phyloP scores from a whole-genome alignment of 2,113 vertebrate species.

The Lamprotornis superbus region DNA sequence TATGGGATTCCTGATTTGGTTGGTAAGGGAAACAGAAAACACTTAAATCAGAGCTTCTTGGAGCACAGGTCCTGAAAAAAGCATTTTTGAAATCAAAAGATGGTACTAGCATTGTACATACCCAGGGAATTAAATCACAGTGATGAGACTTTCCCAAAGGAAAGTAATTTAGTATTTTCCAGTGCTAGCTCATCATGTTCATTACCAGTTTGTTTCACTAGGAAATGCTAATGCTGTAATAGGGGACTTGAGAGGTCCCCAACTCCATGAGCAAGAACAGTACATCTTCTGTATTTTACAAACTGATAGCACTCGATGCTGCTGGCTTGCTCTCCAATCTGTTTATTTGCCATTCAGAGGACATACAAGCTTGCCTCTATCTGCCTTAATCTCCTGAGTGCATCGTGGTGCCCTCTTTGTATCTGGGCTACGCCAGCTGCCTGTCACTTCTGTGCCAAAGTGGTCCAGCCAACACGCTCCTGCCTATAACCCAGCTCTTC shows the following conservation, averaged over 20 bases:
- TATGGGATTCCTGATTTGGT: not conserved
- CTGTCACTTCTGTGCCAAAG: not conserved
- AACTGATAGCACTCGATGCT: not conserved
- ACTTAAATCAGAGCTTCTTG: not conserved
- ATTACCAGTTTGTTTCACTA: not conserved
- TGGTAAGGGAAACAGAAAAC: not conserved
- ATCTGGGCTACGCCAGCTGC: not conserved
- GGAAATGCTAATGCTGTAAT: not conserved
- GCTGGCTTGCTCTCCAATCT: not conserved
- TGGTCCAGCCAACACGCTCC: not conserved
- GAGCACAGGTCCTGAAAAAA: not conserved
- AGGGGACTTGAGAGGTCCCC: not conserved
- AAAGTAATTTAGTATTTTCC: not conserved
- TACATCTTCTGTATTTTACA: not conserved
- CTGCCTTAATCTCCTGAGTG: fast-evolving
- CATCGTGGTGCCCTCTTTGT: fast-evolving
- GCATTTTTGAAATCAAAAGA: not conserved
- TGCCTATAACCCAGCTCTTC: not conserved
- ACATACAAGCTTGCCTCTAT: fast-evolving
- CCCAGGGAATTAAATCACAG: not conserved
- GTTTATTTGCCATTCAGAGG: not conserved
- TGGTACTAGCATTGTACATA: not conserved
- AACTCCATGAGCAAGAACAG: not conserved
- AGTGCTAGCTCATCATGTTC: not conserved
- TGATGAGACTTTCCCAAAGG: not conserved